Base-by-base conservation (phyloP, 2,888 invertebrate species). In the Flexamia atlantica region DNA sequence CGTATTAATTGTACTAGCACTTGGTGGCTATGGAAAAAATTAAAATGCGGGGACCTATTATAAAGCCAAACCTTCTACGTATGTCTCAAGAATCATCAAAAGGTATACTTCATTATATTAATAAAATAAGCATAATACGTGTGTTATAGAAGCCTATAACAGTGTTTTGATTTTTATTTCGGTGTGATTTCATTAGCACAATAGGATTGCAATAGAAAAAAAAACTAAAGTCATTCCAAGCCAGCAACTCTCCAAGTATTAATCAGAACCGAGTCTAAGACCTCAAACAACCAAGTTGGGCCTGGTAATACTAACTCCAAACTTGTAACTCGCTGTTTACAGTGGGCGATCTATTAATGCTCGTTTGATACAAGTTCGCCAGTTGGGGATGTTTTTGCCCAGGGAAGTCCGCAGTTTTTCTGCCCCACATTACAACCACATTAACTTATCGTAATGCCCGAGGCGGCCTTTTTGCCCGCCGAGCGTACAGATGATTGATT, bases 371-470 rank as follows among this genome's bases (percentile, higher is more conserved):
- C 57, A 57, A 30, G 40, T 42, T 20, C 32, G n/a, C 42, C 25
- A 68, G 23, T 68, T 68, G 40, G 42, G 82, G 82, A n/a, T n/a
- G 82, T 82, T 82, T 82, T 82, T 82, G 82, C 82, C 50, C 25
- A 30, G 50, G 70, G 70, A 82, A 70, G 30, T 82, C 50, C 70
- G 23, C 42, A 1, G 42, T 76, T 76, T 70, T 70, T 23, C 50
- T 50, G 50, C 40, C 70, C 70, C 70, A 82, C 82, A 82, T 82
- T 82, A 82, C 82, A 82, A 68, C 50, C 82, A 70, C 82, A 82
- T 82, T 82, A 82, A 82, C 70, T 82, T 81, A 76, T 76, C 76
- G 76, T 28, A 28, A 36, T 70, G 50, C 76, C 50, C 46, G 76
- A 25, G 50, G 76, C 46, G 76, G 20, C 9, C 40, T 70, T 70